phyloP scores from a whole-genome alignment of 2,797 vertebrate species.

The Allochrocebus solatus region DNA sequence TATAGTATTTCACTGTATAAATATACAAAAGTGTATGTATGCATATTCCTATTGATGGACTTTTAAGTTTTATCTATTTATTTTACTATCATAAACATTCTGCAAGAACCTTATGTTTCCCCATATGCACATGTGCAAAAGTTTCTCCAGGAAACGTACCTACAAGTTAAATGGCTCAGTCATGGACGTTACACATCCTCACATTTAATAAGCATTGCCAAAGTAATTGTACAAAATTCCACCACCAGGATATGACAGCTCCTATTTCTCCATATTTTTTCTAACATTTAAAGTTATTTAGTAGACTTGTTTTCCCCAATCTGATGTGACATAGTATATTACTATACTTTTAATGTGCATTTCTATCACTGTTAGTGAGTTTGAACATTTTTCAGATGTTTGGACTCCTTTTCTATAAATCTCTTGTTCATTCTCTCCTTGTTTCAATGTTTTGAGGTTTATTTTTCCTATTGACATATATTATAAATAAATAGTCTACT shows the following conservation, averaged over 20 bases:
- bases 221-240: not conserved
- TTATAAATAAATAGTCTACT: not conserved
- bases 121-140: not conserved
- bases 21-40: not conserved
- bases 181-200: not conserved
- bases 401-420: not conserved
- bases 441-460: not conserved
- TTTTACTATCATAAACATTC: not conserved
- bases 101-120: not conserved
- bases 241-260: not conserved
- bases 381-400: not conserved
- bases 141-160: not conserved
- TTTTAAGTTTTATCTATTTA: not conserved
- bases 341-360: not conserved
- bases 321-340: not conserved
- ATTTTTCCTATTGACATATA: not conserved
- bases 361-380: not conserved
- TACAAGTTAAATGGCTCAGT: not conserved
- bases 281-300: not conserved
- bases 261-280: not conserved
- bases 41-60: not conserved
- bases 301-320: not conserved
- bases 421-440: not conserved
- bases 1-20: not conserved
- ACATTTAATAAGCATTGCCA: not conserved